Conservation (phyloP, 2,888 invertebrate genomes). For the Tetramorium bicarinatum region DNA sequence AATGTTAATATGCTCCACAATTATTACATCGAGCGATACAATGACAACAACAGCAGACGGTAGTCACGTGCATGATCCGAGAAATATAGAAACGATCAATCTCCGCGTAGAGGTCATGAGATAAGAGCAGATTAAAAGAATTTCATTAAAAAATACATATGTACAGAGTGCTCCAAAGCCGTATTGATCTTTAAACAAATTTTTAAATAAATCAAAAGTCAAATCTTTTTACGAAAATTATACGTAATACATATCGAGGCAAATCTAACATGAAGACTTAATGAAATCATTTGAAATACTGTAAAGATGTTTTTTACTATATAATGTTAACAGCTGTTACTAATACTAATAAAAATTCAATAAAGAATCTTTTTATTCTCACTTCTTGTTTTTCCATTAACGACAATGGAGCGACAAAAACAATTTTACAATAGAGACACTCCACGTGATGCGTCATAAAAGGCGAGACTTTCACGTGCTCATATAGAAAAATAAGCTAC, state of each 20-base stretch:
- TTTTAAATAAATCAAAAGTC: background rate
- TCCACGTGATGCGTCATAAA: slow-evolving; percentile 8
- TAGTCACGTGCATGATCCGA: background rate
- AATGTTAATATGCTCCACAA: background rate
- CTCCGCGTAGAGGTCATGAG: background rate
- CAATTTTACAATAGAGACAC: background rate
- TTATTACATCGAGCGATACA: slow-evolving; percentile 2
- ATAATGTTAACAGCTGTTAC: background rate
- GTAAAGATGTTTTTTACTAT: background rate
- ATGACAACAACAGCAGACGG: background rate
- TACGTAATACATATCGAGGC: background rate
- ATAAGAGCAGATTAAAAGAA: slow-evolving; percentile 11
- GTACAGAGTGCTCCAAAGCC: background rate
- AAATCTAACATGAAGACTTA: background rate
- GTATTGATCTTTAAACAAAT: background rate
- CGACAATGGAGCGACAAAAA: background rate
- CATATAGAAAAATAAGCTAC: slow-evolving; percentile 10
- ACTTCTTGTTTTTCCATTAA: background rate
- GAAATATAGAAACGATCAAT: background rate
- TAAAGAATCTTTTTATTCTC: background rate
- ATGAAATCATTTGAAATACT: background rate
- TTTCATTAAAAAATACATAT: background rate
- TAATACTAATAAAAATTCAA: slow-evolving; percentile 27
- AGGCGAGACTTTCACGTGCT: background rate
- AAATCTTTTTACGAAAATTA: background rate